Evolutionary conservation across 2,113 vertebrate genomes (phyloP).

Genomic region (Dissostichus mawsoni): DNA sequence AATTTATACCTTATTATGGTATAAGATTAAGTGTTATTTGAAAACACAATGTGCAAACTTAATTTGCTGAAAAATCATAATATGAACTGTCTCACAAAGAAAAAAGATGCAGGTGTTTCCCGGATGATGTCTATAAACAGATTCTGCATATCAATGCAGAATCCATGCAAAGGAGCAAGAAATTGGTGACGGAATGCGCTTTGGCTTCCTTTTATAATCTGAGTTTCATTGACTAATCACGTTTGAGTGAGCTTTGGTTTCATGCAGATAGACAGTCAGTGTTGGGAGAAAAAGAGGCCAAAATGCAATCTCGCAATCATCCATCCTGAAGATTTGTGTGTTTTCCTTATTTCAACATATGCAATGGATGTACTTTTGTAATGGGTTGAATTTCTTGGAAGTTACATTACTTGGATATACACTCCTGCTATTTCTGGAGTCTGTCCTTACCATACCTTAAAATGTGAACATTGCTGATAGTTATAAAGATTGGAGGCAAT

Average conservation of each 20-base stretch:
- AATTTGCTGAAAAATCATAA: not conserved
- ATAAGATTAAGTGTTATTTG: constrained; percentile 13
- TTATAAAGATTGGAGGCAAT: not conserved
- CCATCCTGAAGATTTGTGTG: too few relatives aligned
- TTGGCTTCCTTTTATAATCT: too few relatives aligned
- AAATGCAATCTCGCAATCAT: too few relatives aligned
- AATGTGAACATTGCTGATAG: not conserved
- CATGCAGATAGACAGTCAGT: too few relatives aligned
- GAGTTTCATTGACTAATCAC: too few relatives aligned
- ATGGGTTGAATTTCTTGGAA: not conserved
- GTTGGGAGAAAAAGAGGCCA: too few relatives aligned
- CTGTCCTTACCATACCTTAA: not conserved
- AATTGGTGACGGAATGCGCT: too few relatives aligned
- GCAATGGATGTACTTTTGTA: not conserved
- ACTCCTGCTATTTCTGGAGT: not conserved
- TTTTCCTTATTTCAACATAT: not conserved
- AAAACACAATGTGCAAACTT: constrained; percentile 20
- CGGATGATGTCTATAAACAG: too few relatives aligned
- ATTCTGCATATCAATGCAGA: too few relatives aligned
- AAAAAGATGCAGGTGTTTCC: not conserved
- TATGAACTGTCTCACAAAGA: constrained; percentile 1
- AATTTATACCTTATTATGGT: constrained; percentile 21
- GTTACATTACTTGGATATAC: not conserved
- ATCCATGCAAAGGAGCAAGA: too few relatives aligned
- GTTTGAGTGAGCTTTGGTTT: too few relatives aligned